Base-by-base conservation (phyloP, 37 sponge, comb jelly and placozoan species). In the Cladorhizidae sp. region DNA sequence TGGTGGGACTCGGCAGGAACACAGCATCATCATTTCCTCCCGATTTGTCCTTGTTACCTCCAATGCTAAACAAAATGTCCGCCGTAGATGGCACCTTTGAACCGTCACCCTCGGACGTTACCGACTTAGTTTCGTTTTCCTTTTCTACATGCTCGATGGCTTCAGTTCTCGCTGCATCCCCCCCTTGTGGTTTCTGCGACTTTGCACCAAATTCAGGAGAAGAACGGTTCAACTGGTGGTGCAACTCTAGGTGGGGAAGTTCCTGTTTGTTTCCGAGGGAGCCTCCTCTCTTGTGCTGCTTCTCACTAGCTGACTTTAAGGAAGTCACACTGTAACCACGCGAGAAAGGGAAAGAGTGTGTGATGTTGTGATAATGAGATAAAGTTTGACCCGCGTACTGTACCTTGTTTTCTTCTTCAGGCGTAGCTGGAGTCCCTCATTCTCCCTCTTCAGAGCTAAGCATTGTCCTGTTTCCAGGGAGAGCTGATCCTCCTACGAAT, bases 391-490 rank as follows among this genome's bases (percentile, higher is more conserved):
- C 8, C 3, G n/a, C 3, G 49, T 51, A 21, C 3, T n/a, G 6
- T 73, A 76, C 88, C 83, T 77, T 18, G 39, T 32, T 33, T 57
- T 81, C 45, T 67, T 81, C 71, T 56, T 88, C 11, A 83, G 33
- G 61, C 76, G 81, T 43, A 50, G 26, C 12, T 78, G 42, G 21
- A 88, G 77, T 38, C 76, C 50, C 32, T 94, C 95, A 67, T 85
- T 94, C 72, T 94, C 95, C 63, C 95, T 91, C 83, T 81, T 83
- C 77, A 94, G 72, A 17, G 95, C 92, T 23, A 94, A 59, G 68
- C 51, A 45, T 71, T 89, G 67, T 0, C 79, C 70, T 17, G 75
- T 86, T 40, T 42, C 52, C 3, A 49, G 17, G 11, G 80, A 64
- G 57, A 86, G 59, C 81, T 86, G 67, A 39, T 86, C 75, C 57